These are phyloP conservation scores for Tyto alba DNA, from an alignment of 2,113 vertebrate genomes.

Conservation along the genomic window DNA sequence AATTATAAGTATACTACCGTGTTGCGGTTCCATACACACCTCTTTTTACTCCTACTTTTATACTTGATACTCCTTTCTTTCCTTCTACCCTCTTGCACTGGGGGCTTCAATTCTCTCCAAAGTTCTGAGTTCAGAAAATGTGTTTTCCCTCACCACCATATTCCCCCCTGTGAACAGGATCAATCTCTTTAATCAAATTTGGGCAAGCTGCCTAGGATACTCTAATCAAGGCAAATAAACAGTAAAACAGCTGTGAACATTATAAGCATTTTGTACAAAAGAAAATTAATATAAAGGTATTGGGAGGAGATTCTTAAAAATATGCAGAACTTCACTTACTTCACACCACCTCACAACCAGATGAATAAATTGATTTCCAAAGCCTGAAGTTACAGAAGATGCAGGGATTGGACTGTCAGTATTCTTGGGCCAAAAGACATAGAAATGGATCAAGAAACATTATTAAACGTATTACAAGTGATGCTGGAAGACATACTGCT, in stretches of 20 bases:
- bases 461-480: neutral
- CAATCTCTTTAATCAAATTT: neutral
- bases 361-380: neutral
- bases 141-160: neutral
- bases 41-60: neutral
- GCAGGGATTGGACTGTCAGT: neutral
- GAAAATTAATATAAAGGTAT: neutral
- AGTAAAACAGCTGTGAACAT: neutral
- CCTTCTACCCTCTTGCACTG: neutral
- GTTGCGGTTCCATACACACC: neutral
- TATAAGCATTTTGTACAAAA: neutral
- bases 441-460: neutral
- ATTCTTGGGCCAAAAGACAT: neutral
- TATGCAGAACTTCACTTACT: neutral
- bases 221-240: conserved; percentile 7
- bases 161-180: neutral
- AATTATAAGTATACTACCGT: neutral
- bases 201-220: neutral
- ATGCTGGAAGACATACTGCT: neutral
- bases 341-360: neutral
- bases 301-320: neutral
- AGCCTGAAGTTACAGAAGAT: neutral
- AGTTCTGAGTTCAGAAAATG: neutral
- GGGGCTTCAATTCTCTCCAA: neutral
- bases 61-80: neutral